Base-by-base conservation (phyloP, 2,113 vertebrate genomes). In the Macroglossus sobrinus region DNA sequence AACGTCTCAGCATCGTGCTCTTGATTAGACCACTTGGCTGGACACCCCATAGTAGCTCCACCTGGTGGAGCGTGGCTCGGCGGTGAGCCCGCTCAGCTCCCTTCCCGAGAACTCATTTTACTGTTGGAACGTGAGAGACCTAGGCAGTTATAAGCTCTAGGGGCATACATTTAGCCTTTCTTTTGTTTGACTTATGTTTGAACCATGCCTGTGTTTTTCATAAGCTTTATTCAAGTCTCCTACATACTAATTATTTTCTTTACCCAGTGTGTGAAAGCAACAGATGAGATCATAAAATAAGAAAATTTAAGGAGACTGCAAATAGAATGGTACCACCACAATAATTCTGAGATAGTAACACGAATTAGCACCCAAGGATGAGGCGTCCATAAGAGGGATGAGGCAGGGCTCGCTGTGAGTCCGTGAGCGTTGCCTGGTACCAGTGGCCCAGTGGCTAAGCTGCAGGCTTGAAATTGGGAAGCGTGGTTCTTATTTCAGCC, bases 31-130 rank as follows among this genome's bases (percentile, higher is more conserved):
- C 0, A 2, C 6, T 0, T 6, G 11, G 92, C 84, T 24, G 82
- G 82, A 55, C 47, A 30, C 84, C 33, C 93, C 18, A 12, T 55
- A 5, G 87, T 59, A 66, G 84, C 80, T 85, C 97, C 47, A 33
- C 82, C 82, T 82, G 6, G 7, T 91, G 91, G 95, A 63, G 2
- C 4, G 2, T 11, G 14, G 87, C 87, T 35, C 3, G 0, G 40
- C 8, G 43, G 75, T 82, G 61, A 78, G 26, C 28, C 3, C 4
- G 4, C 4, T 1, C 16, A 1, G 53, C 75, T 63, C 4, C 71
- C 63, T 47, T 38, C 35, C 71, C 12, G 45, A 71, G 45, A 38
- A 15, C 57, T 61, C 63, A 24, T 26, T 47, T 69, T 24, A 24
- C 22, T 26, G 24, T 79, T 64, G 18, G n/a, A n/a, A 38, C 11